Conservation (phyloP, 1,140 invertebrate genomes). For the Ganaspis sp. region DNA sequence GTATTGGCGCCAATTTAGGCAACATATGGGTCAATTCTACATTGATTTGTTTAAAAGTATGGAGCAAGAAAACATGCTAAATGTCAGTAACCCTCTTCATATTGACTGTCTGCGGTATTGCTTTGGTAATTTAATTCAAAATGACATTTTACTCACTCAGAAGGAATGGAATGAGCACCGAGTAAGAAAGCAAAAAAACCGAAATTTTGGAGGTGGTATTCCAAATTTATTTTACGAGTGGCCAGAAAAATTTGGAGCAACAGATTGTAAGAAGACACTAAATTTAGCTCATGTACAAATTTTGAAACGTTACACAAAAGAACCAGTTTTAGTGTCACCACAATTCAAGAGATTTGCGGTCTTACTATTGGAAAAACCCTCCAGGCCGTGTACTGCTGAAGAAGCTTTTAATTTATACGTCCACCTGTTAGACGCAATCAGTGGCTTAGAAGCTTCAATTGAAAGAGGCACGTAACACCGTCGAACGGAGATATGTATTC, state of each 20-base stretch:
- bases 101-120: slow-evolving; percentile 32
- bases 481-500: too few relatives aligned
- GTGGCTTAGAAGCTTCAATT: too few relatives aligned
- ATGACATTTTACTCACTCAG: neutral
- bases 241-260: too few relatives aligned
- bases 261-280: too few relatives aligned
- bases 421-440: neutral
- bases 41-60: slow-evolving; percentile 29
- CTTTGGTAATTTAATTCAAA: neutral
- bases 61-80: slow-evolving; percentile 1
- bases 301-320: neutral
- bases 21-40: slow-evolving; percentile 24
- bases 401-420: neutral
- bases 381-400: neutral
- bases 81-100: neutral
- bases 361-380: neutral
- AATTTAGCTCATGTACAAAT: neutral
- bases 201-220: too few relatives aligned
- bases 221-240: too few relatives aligned
- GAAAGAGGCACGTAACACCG: too few relatives aligned
- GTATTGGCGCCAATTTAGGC: slow-evolving; percentile 16
- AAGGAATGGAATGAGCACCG: slow-evolving; percentile 34
- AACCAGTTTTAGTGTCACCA: neutral
- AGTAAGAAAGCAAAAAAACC: slow-evolving; percentile 25
- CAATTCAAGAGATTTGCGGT: neutral